Percentiles rank a stretch among this genome's conserved stretches.
These are phyloP conservation scores for Protodeltote pygarga DNA, from an alignment of 2,888 invertebrate genomes.

Conservation along the genomic window DNA sequence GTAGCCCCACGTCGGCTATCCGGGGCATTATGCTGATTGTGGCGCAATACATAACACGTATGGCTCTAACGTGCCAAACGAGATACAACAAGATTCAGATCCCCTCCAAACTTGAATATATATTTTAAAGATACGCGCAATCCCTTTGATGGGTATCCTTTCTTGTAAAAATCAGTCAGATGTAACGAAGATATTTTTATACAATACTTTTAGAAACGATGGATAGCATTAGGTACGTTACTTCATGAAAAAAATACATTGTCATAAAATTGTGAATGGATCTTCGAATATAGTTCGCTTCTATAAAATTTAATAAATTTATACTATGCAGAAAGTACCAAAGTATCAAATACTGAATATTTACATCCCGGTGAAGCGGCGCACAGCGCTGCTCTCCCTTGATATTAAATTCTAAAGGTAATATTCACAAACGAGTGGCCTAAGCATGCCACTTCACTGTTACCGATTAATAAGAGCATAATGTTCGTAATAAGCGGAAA, in stretches of 20 bases:
- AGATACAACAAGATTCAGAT: slow-evolving; percentile 9
- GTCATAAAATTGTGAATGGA: background rate
- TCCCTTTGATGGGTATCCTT: background rate
- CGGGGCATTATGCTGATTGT: slow-evolving; percentile 74
- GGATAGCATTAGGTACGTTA: too few relatives aligned
- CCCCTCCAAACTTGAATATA: too few relatives aligned
- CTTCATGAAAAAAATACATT: too few relatives aligned
- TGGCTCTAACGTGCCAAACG: slow-evolving; percentile 42
- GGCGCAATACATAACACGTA: slow-evolving; percentile 55
- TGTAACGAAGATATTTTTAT: too few relatives aligned
- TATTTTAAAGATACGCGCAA: too few relatives aligned
- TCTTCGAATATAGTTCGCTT: background rate
- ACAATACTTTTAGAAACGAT: too few relatives aligned
- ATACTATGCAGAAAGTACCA: too few relatives aligned
- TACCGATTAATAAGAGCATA: slow-evolving; percentile 23
- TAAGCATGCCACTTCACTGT: slow-evolving; percentile 20
- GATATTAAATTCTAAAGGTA: slow-evolving; percentile 49
- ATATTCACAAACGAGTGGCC: slow-evolving; percentile 44
- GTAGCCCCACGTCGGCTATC: slow-evolving; percentile 66
- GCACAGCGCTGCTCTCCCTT: slow-evolving; percentile 22
- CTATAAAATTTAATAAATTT: too few relatives aligned
- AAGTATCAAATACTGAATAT: slow-evolving; percentile 2
- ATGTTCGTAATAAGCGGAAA: slow-evolving; percentile 21
- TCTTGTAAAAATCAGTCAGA: background rate
- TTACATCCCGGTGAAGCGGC: slow-evolving; percentile 26